phyloP scores from a whole-genome alignment of 2,888 invertebrate species.

The Ernsta delagoae region DNA sequence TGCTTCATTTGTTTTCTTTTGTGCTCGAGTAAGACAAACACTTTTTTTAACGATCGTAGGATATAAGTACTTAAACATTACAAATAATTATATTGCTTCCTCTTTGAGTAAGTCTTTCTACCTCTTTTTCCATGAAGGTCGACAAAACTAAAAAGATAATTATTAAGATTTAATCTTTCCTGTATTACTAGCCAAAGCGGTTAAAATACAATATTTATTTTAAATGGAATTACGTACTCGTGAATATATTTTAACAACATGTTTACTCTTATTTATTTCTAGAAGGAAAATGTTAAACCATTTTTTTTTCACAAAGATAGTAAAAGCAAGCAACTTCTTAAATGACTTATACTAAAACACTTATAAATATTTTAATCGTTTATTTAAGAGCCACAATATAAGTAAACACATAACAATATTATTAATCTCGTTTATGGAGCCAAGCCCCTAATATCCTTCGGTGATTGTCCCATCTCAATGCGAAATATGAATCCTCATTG shows the following conservation, averaged over 20 bases:
- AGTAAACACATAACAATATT: too few relatives aligned
- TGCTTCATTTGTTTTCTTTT: conserved; percentile 17
- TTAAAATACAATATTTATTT: too few relatives aligned
- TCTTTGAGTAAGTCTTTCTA: not conserved
- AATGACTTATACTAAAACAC: too few relatives aligned
- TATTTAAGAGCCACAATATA: too few relatives aligned
- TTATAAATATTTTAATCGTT: too few relatives aligned
- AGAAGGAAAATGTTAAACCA: too few relatives aligned
- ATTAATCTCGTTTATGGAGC: conserved; percentile 23
- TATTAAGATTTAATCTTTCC: not conserved
- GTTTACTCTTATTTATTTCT: too few relatives aligned
- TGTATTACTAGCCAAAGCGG: too few relatives aligned
- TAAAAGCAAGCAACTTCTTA: too few relatives aligned
- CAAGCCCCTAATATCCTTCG: conserved; percentile 43
- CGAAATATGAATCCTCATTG: conserved; percentile 62
- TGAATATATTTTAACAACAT: too few relatives aligned
- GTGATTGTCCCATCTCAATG: conserved; percentile 47
- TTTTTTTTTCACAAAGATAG: too few relatives aligned
- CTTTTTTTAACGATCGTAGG: not conserved
- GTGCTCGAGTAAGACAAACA: conserved; percentile 5
- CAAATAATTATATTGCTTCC: not conserved
- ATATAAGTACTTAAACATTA: not conserved
- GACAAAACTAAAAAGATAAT: not conserved
- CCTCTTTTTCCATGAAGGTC: not conserved
- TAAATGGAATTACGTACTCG: too few relatives aligned